Percentiles rank a stretch among this genome's conserved stretches.
phyloP scores from a whole-genome alignment of 2,113 vertebrate genomes.

The Hepsetus odoe region DNA sequence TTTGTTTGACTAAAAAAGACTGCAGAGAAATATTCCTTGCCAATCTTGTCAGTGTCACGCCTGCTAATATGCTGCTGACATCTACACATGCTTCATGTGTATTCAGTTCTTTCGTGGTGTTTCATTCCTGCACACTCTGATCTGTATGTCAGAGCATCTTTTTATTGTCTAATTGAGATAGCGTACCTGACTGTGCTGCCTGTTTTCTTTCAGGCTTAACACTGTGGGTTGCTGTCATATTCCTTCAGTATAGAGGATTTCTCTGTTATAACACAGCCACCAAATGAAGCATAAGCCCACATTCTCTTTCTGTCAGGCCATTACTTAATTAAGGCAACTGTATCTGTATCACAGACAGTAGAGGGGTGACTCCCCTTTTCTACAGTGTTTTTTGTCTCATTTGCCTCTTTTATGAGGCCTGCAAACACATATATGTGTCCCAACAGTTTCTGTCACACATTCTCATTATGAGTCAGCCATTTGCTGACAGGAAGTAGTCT shows the following conservation, averaged over 20 bases:
- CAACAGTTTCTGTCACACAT: neutral
- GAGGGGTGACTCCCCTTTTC: constrained; percentile 10
- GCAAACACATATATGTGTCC: neutral
- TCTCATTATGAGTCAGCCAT: neutral
- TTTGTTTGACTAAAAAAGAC: neutral
- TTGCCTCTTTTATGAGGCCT: constrained; percentile 12
- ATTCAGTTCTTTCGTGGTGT: constrained; percentile 6
- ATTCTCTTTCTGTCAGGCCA: constrained; percentile 46
- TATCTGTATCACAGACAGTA: constrained; percentile 5
- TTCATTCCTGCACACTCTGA: constrained; percentile 45
- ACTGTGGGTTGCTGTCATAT: constrained; percentile 15
- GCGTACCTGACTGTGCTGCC: constrained; percentile 48
- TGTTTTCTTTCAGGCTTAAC: constrained; percentile 39
- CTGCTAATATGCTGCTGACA: neutral
- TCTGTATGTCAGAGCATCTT: constrained; percentile 42
- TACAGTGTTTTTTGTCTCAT: constrained; percentile 6
- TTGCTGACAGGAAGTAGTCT: constrained; percentile 15
- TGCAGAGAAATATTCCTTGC: neutral
- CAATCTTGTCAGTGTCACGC: neutral
- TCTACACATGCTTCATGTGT: constrained; percentile 1
- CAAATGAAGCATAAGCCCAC: constrained; percentile 44
- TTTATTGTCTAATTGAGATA: constrained; percentile 57
- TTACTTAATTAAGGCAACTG: constrained; percentile 52
- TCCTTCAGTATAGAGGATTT: neutral
- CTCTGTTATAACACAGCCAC: constrained; percentile 38